These are phyloP conservation scores for Pseudopodoces humilis DNA, from an alignment of 2,113 vertebrate species.

Conservation along the genomic window DNA sequence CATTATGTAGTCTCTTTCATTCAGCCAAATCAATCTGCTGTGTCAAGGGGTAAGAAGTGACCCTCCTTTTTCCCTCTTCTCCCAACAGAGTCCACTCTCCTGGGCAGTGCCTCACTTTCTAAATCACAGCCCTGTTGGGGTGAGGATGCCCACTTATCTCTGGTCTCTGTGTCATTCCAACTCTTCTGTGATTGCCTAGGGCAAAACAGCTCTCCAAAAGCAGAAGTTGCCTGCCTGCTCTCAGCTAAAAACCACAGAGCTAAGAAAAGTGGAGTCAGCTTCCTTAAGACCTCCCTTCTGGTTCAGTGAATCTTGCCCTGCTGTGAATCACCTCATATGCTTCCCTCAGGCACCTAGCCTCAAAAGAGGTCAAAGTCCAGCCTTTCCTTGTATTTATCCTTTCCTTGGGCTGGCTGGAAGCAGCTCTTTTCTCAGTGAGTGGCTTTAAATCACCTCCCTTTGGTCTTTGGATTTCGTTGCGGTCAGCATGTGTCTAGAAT, in stretches of 20 bases:
- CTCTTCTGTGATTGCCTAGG: background rate
- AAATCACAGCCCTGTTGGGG: background rate
- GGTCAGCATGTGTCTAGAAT: conserved; percentile 35
- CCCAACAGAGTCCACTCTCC: fast-evolving
- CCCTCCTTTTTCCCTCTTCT: background rate
- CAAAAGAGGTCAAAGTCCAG: conserved; percentile 11
- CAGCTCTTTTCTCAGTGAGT: background rate
- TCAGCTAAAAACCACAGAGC: background rate
- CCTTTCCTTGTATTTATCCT: background rate
- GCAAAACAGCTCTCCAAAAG: background rate
- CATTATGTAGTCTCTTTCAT: background rate
- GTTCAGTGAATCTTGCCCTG: conserved; percentile 8
- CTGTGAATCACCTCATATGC: background rate
- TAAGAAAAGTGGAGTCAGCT: conserved; percentile 11
- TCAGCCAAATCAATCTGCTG: background rate
- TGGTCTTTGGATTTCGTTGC: conserved; percentile 9
- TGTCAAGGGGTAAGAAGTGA: fast-evolving
- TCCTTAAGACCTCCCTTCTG: background rate
- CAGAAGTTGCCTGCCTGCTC: background rate
- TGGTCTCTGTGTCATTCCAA: background rate
- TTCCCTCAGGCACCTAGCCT: background rate
- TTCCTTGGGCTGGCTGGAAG: background rate
- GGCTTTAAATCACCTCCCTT: conserved; percentile 14
- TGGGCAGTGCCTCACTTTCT: background rate
- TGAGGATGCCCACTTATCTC: background rate